phyloP scores from a whole-genome alignment of 1,140 invertebrate genomes.

The Formica exsecta region DNA sequence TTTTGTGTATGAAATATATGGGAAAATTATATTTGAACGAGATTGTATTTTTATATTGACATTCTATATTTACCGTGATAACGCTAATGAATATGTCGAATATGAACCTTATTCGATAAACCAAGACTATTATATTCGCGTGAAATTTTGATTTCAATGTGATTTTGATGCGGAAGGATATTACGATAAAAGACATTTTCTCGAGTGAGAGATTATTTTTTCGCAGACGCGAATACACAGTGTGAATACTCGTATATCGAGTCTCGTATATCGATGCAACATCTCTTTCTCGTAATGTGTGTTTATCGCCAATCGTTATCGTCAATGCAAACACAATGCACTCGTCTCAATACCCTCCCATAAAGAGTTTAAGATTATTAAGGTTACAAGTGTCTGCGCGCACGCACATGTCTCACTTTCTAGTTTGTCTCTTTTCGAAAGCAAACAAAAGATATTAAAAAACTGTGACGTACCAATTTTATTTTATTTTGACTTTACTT shows the following conservation, averaged over 20 bases:
- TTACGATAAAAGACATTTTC: neutral
- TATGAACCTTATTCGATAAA: neutral
- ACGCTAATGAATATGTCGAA: neutral
- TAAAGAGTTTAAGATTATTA: neutral
- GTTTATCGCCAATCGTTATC: neutral
- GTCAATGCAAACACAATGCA: neutral
- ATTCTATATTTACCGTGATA: neutral
- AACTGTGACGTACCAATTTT: no score
- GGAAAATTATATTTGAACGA: neutral
- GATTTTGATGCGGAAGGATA: neutral
- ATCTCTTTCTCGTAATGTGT: neutral
- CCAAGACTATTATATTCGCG: neutral
- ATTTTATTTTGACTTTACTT: no score
- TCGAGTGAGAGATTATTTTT: neutral
- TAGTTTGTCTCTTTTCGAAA: neutral
- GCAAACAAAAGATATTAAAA: no score
- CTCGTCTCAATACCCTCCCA: neutral
- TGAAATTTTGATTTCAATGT: neutral
- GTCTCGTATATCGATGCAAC: neutral
- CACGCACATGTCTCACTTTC: neutral
- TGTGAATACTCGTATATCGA: neutral
- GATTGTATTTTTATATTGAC: neutral
- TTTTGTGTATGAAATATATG: neutral
- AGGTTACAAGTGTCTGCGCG: neutral
- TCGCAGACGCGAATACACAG: neutral